Base-by-base conservation (phyloP, 2,888 invertebrate species). In the Drosophila longiperda region DNA sequence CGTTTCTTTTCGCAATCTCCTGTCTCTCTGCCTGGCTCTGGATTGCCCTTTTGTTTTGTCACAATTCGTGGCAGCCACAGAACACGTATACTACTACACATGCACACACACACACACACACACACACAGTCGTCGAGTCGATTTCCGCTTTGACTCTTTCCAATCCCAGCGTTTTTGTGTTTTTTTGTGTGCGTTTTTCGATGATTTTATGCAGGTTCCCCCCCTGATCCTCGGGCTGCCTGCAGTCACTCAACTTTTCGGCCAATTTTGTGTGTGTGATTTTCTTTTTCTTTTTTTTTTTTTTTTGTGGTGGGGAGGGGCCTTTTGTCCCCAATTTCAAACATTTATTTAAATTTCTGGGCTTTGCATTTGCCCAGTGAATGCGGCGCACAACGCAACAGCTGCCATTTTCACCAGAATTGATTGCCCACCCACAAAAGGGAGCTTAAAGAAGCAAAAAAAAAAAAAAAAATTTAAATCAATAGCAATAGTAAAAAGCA, bases 11-110 rank as follows among this genome's bases (percentile, higher is more conserved):
- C 53, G 29, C 29, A 17, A 42, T 5, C 20, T 20, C n/a, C 12
- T 3, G 1, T 7, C 3, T 20, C 20, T 38, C 29, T 48, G 32
- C n/a, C 20, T 20, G 0, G n/a, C 29, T 42, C 57, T 32, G 5
- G 11, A 50, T 32, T 58, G 61, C 57, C 55, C 65, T 68, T 80
- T 80, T 74, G 75, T 78, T 78, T 73, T 78, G 71, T 59, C 55
- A 80, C 67, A 59, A 72, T 75, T 75, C 48, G 50, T 36, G 55
- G 67, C 20, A 53, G 61, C 76, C 78, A 49, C 79, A 75, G 54
- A 20, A 7, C 57, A 42, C 32, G 15, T 20, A 40, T n/a, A 20
- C 55, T 38, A 38, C 36, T 29, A 23, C 53, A 23, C 8, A n/a
- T 20, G 8, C 52, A 15, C 32, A 5, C 53, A 34, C 26, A 9